Percentiles rank a stretch among this genome's conserved stretches.
Evolutionary conservation across 2,888 invertebrate genomes (phyloP).

Genomic region (Troilus luridus): DNA sequence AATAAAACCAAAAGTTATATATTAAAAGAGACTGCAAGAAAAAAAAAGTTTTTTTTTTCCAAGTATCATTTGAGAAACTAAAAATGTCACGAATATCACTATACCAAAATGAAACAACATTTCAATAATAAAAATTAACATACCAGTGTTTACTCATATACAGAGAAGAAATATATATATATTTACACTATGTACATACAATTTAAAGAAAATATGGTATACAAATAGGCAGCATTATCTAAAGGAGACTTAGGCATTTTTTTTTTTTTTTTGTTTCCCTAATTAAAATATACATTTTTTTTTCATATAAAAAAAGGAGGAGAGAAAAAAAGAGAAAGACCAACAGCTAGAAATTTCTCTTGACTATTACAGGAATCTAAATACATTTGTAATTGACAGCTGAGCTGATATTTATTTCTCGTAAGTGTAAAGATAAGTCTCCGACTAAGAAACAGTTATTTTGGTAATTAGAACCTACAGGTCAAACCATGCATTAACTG

Average conservation of each 20-base stretch:
- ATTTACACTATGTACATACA: conserved; percentile 33
- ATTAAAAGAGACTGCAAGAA: neutral
- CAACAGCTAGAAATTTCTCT: neutral
- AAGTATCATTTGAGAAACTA: neutral
- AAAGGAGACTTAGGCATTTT: conserved; percentile 9
- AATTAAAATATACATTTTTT: conserved; percentile 28
- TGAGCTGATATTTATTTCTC: neutral
- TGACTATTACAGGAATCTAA: neutral
- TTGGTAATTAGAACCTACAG: neutral
- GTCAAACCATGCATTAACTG: neutral
- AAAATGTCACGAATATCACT: neutral
- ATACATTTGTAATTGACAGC: conserved; percentile 1
- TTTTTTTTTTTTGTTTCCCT: conserved; percentile 40
- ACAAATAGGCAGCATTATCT: conserved; percentile 33
- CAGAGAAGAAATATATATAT: conserved; percentile 29
- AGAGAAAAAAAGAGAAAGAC: neutral
- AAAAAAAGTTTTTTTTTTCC: neutral
- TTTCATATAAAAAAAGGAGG: neutral
- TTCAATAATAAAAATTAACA: neutral
- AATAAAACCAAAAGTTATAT: neutral
- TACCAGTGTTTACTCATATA: conserved; percentile 17
- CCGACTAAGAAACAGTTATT: neutral
- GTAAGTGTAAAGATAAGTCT: neutral
- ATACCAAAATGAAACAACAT: neutral
- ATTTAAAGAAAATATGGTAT: conserved; percentile 18